phyloP scores from a whole-genome alignment of 2,797 vertebrate species.

The Loriculus beryllinus region DNA sequence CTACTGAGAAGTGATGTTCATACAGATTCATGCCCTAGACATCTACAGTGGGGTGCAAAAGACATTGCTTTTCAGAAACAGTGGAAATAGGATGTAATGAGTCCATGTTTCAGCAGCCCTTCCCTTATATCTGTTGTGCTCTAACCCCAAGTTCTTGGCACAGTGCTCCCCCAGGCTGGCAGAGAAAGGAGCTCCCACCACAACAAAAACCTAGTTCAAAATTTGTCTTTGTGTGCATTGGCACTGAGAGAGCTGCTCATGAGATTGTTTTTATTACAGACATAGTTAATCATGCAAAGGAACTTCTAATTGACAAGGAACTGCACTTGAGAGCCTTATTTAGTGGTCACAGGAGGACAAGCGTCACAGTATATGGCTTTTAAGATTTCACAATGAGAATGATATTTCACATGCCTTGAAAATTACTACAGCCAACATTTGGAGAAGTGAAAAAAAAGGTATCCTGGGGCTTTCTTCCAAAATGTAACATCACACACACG shows the following conservation, averaged over 20 bases:
- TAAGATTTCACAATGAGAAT: not conserved
- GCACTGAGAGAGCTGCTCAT: not conserved
- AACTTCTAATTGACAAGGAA: not conserved
- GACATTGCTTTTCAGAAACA: accelerated
- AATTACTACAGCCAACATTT: not conserved
- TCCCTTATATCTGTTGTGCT: not conserved
- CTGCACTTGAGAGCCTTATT: not conserved
- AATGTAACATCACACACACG: not conserved
- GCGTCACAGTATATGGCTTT: not conserved
- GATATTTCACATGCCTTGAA: not conserved
- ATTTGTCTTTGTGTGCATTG: not conserved
- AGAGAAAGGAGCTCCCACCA: not conserved
- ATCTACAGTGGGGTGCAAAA: not conserved
- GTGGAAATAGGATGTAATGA: not conserved
- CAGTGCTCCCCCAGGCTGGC: not conserved
- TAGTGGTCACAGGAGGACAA: not conserved
- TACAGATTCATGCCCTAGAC: not conserved
- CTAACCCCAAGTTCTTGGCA: not conserved
- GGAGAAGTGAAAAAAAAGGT: not conserved
- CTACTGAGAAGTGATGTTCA: not conserved
- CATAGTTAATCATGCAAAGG: not conserved
- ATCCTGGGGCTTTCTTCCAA: conserved; percentile 13
- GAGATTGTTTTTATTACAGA: not conserved
- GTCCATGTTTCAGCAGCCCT: not conserved
- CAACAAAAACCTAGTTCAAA: not conserved